Evolutionary conservation across 2,113 vertebrate species (phyloP).

Genomic region (Eidolon helvum): DNA sequence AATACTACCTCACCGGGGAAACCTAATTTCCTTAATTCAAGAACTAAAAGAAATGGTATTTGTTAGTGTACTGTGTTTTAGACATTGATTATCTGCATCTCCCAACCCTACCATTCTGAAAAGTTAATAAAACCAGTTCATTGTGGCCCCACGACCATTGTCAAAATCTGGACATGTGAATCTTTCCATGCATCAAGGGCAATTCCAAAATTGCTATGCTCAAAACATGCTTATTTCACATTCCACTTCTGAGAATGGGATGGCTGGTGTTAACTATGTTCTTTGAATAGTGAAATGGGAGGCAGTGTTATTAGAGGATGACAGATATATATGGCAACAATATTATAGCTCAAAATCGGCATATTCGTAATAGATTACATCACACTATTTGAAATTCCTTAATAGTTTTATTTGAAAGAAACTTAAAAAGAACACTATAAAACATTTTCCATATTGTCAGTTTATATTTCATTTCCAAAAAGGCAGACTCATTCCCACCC

Average conservation of each 20-base stretch:
- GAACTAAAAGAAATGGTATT: background rate
- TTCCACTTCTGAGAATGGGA: background rate
- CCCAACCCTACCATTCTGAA: background rate
- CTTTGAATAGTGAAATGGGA: background rate
- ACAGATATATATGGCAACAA: too few relatives aligned
- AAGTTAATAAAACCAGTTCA: background rate
- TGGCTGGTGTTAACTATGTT: background rate
- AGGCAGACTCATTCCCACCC: accelerated
- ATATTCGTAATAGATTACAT: background rate
- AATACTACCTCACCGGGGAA: too few relatives aligned
- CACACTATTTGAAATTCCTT: background rate
- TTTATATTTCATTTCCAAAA: background rate
- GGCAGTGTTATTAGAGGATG: background rate
- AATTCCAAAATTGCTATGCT: background rate
- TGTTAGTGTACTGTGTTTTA: background rate
- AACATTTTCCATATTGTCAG: background rate
- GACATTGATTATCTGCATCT: background rate
- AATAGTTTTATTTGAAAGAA: background rate
- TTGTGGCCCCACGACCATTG: background rate
- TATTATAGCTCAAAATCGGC: background rate
- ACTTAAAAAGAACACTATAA: background rate
- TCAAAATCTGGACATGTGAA: background rate
- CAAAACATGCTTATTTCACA: accelerated
- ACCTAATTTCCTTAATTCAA: background rate
- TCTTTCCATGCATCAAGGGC: background rate